phyloP scores from a whole-genome alignment of 2,888 invertebrate species.

The Lepidocyrtoides sp. region DNA sequence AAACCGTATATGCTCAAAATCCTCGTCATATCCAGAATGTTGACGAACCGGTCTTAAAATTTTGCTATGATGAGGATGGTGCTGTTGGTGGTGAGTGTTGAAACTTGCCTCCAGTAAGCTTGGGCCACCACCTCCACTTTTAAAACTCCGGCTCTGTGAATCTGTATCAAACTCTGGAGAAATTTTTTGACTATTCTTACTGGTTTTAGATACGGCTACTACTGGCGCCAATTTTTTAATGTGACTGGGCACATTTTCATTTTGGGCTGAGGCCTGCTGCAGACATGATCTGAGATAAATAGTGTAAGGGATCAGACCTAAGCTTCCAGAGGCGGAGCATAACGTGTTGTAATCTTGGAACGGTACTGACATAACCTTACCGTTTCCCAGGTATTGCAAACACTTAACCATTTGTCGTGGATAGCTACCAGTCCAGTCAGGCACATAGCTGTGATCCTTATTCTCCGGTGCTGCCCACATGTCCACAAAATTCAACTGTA shows the following conservation, averaged over 20 bases:
- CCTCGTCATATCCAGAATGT: conserved; percentile 36
- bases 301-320: conserved; percentile 51
- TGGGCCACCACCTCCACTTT: conserved; percentile 28
- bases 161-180: conserved; percentile 66
- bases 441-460: not conserved
- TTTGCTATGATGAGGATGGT: conserved; percentile 33
- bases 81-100: conserved; percentile 3
- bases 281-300: not conserved
- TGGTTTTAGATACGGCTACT: not conserved
- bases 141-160: conserved; percentile 50
- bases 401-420: conserved; percentile 75
- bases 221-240: conserved; percentile 37
- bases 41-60: conserved; percentile 57
- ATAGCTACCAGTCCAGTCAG: conserved; percentile 52
- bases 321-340: not conserved
- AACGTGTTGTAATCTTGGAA: not conserved
- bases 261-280: conserved; percentile 21
- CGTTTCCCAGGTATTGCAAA: conserved; percentile 80
- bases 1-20: not conserved
- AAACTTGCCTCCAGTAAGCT: conserved; percentile 41
- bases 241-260: conserved; percentile 61
- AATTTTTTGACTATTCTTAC: conserved; percentile 48
- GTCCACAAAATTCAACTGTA: conserved; percentile 83
- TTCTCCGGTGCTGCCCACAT: conserved; percentile 78
- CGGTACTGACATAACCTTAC: conserved; percentile 69